phyloP scores from a whole-genome alignment of 1,140 invertebrate species.

The Mizuhopecten yessoensis region DNA sequence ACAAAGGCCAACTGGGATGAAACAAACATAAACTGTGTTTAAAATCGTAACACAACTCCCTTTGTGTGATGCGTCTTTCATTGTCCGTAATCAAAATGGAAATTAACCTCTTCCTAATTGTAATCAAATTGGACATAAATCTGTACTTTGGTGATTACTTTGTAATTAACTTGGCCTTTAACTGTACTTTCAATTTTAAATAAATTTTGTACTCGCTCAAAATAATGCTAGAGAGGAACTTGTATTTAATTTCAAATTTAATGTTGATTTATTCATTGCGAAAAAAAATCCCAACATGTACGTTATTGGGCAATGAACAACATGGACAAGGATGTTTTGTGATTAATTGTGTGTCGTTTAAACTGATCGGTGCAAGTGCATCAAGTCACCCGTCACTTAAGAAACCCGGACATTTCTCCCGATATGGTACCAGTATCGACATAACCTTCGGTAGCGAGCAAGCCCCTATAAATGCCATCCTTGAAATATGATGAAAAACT shows the following conservation, averaged over 20 bases:
- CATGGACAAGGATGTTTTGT: background rate
- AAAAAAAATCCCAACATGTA: background rate
- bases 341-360: conserved; percentile 5
- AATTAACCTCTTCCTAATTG: background rate
- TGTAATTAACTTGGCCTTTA: background rate
- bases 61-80: background rate
- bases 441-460: background rate
- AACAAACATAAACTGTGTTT: conserved; percentile 35
- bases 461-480: background rate
- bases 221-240: background rate
- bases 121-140: background rate
- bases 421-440: background rate
- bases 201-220: background rate
- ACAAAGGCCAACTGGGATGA: conserved; percentile 20
- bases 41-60: background rate
- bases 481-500: conserved; percentile 20
- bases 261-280: background rate
- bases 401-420: background rate
- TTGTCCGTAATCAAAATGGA: background rate
- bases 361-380: background rate
- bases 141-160: conserved; percentile 7
- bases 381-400: background rate
- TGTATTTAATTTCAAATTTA: conserved; percentile 22
- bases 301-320: background rate
- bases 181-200: background rate